Base-by-base conservation (phyloP, 53 echinoderm and acorn worm genomes). In the Holothuria scabra region DNA sequence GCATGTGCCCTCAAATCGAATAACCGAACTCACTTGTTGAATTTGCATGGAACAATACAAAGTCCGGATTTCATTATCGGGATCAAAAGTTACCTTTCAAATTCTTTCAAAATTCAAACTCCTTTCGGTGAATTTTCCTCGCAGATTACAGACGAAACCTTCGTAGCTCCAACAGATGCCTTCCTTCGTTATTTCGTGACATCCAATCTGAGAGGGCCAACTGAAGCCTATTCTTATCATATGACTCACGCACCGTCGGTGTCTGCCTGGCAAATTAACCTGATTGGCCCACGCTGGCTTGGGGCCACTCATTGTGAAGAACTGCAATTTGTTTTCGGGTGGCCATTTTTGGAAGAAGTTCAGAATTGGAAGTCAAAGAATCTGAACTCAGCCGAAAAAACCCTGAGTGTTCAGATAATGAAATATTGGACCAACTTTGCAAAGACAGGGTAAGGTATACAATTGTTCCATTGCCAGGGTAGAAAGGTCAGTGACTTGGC, bases 361-460 rank as follows among this genome's bases (percentile, higher is more conserved):
- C 80, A 83, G 55, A 60, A 88, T 65, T 69, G 59, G 66, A 87
- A 71, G 2, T 30, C 65, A 8, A 67, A 67, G 7, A 59, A 70
- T n/a, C 84, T 86, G 33, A 80, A 75, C 7, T 78, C 86, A 23
- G 58, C 69, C 2, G 93, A 93, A 76, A 88, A 63, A 56, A 84
- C 65, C 33, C 74, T 91, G 29, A 84, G 71, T 34, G 86, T 67
- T 29, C 87, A 88, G 26, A 69, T 93, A 74, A 93, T 93, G 93
- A 88, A 72, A 44, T 93, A 93, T 49, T 93, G 93, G 93, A 91
- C 82, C 63, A 93, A 93, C 89, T 93, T 93, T 64, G 93, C 93
- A 20, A 93, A 91, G 32, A 91, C 86, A 18, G 93, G 93, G 91
- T 93, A 86, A 64, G 81, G 0, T 41, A 2, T 41, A 6, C 10